Evolutionary conservation across 1,140 invertebrate species (phyloP), one percentile per base, ranked within the genome.

Genomic region (Meloidogyne chitwoodi): DNA sequence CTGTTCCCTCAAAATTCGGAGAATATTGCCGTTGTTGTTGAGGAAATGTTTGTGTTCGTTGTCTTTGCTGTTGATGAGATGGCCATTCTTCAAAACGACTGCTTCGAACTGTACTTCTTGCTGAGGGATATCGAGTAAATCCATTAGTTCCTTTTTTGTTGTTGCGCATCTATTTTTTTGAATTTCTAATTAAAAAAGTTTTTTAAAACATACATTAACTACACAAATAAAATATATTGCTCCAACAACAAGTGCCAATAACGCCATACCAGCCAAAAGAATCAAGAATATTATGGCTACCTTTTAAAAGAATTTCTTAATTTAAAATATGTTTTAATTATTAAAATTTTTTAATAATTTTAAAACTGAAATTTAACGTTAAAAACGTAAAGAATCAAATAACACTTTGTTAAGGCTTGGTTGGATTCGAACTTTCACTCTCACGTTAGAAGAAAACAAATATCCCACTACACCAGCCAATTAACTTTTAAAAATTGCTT

Each of bases 181-280:
- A 5, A 22, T 34, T 27, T 12, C 12, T 31, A 38, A 1, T 14
- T 29, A 29, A 34, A 26, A 24, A 10, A 6, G 16, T n/a, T 22
- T 31, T 29, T 10, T 12, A 12, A 12, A 76, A 63, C 27, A 77
- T 66, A 77, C 75, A 75, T 77, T 77, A 31, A 68, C 73, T 5
- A 77, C 76, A 76, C 76, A 77, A 68, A 76, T 76, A 67, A 74
- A 77, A 64, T 77, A 77, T 62, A 77, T 77, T 61, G 74, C 71
- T 48, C 68, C 75, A 34, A 77, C 65, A 2, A 77, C 74, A 41
- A 68, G 27, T 16, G 76, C 76, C 19, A 77, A 75, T 16, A 77
- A 62, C 4, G 73, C 41, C 44, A 76, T 65, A 24, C 71, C 76
- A 26, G 38, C 76, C 26, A 77, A 61, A 22, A 77, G 38, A 34